Conservation (phyloP, 2,888 invertebrate genomes). For the Sarcophaga variegata region DNA sequence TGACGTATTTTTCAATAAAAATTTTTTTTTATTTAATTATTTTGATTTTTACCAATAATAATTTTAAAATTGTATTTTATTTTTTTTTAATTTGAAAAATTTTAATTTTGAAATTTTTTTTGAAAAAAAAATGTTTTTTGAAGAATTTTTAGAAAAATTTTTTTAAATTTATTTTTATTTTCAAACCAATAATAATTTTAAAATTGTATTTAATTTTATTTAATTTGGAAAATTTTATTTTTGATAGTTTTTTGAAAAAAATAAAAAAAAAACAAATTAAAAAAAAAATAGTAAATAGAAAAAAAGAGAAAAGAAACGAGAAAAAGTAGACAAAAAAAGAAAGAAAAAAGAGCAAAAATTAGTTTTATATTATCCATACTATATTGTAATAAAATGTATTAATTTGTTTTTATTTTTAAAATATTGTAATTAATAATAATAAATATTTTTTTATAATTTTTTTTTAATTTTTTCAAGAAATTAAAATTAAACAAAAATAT, state of each 20-base stretch:
- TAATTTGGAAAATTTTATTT: too few relatives aligned
- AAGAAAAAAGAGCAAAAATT: constrained; percentile 79
- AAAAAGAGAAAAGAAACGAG: constrained; percentile 75
- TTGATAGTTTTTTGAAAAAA: too few relatives aligned
- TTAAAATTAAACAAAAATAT: constrained; percentile 36
- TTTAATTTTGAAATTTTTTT: too few relatives aligned
- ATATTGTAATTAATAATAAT: constrained; percentile 28
- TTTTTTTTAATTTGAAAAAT: too few relatives aligned
- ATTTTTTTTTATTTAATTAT: too few relatives aligned
- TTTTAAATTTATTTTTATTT: constrained; percentile 28
- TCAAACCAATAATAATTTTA: background rate
- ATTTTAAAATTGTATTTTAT: too few relatives aligned
- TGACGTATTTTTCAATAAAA: too few relatives aligned
- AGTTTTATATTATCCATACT: constrained; percentile 72
- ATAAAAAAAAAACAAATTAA: constrained; percentile 73
- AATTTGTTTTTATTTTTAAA: constrained; percentile 13
- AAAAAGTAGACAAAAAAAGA: constrained; percentile 75
- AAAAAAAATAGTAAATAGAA: constrained; percentile 73
- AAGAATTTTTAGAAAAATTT: background rate
- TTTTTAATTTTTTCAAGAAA: constrained; percentile 31
- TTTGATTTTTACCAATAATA: too few relatives aligned
- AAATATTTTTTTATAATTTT: constrained; percentile 5
- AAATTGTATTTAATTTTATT: too few relatives aligned
- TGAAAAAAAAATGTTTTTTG: too few relatives aligned
- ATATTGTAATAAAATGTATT: constrained; percentile 33